A percentile compares a stretch with the other conserved stretches of the same genome.
Conservation (phyloP, 2,797 vertebrate species). For the Meriones psammophilus region DNA sequence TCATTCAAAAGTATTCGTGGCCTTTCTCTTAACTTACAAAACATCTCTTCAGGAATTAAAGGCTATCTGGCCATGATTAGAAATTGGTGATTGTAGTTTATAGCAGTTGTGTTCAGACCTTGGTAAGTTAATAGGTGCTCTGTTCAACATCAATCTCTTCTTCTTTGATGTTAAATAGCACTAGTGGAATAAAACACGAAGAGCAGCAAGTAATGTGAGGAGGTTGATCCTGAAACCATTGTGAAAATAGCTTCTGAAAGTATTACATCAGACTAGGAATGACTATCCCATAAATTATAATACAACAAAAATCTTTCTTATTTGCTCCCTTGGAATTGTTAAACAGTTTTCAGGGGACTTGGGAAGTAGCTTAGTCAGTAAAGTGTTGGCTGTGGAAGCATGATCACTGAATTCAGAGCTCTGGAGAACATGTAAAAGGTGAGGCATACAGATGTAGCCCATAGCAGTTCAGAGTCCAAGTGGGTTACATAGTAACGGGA, state of each 20-base stretch:
- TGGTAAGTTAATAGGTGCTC: neutral
- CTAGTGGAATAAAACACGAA: neutral
- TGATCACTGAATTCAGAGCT: neutral
- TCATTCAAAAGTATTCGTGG: neutral
- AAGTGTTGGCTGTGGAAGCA: neutral
- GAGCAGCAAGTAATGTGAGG: neutral
- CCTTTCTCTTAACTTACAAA: conserved; percentile 34
- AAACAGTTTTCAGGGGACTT: neutral
- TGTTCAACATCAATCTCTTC: neutral
- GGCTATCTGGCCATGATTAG: neutral
- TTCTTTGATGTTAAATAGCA: neutral
- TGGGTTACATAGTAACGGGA: no score
- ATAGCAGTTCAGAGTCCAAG: no score
- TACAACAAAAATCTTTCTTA: neutral
- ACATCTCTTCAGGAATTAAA: neutral
- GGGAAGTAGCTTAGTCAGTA: neutral
- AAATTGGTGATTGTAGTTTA: neutral
- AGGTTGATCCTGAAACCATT: neutral
- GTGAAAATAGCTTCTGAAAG: neutral
- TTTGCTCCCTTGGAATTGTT: conserved; percentile 6
- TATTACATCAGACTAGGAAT: neutral
- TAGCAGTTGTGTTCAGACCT: neutral
- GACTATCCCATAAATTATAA: neutral
- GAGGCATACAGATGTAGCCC: no score
- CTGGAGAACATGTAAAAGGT: neutral